Evolutionary conservation across 2,113 vertebrate species (phyloP).

Genomic region (Sylvia atricapilla): DNA sequence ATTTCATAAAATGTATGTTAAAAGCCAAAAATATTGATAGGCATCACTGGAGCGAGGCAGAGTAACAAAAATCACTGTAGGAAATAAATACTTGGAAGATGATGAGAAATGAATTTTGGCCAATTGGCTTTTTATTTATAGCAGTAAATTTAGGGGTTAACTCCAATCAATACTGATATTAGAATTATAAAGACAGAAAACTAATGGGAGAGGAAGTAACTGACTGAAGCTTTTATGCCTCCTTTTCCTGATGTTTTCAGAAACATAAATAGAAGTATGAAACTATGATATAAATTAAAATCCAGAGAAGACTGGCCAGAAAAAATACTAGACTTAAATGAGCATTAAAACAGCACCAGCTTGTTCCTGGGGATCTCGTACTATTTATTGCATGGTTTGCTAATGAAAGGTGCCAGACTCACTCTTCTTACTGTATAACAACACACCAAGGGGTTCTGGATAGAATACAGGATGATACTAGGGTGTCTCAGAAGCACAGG

Average conservation of each 20-base stretch:
- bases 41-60: neutral
- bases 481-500: constrained; percentile 26
- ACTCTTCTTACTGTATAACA: constrained; percentile 31
- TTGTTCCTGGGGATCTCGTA: constrained; percentile 3
- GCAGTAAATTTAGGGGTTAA: neutral
- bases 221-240: neutral
- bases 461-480: constrained; percentile 28
- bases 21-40: neutral
- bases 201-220: neutral
- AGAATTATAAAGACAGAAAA: neutral
- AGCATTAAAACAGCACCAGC: constrained; percentile 59
- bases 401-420: constrained; percentile 63
- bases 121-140: neutral
- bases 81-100: neutral
- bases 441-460: constrained; percentile 55
- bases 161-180: neutral
- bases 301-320: constrained; percentile 9
- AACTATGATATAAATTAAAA: constrained; percentile 25
- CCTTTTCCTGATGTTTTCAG: neutral
- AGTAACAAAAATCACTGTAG: neutral
- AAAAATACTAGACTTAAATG: constrained; percentile 48
- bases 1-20: neutral
- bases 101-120: neutral
- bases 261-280: constrained; percentile 23
- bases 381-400: constrained; percentile 53